Evolutionary conservation across 2,888 invertebrate genomes (phyloP), one percentile per base, ranked within the genome.

Genomic region (Brachyopa scutellaris): DNA sequence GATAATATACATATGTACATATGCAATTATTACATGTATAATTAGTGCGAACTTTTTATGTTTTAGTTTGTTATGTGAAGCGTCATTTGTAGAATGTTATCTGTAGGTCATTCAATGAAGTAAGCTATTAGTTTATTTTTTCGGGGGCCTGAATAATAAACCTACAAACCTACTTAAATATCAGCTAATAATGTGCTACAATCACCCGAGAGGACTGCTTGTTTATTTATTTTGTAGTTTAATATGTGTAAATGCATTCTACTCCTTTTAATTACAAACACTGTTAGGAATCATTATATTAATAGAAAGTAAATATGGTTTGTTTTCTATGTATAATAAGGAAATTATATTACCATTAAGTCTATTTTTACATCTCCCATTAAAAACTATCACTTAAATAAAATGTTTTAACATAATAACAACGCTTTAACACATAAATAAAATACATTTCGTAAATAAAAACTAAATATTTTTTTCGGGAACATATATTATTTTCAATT

Each of bases 101-200:
- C 4, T 31, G 51, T 31, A 11, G 36, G 13, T 57, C n/a, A 21
- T 59, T 59, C 9, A 47, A n/a, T 15, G 26, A 62, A 26, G 31
- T 61, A 42, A 59, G 13, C 42, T 29, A 8, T 21, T 31, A 51
- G 15, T 42, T 23, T 33, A 4, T 8, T 49, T 33, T 49, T 59
- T 67, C 38, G 59, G 76, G 59, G 66, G 59, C 59, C 67, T 67
- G 51, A 76, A 76, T 76, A 67, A 67, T 76, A 67, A 76, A 76
- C 66, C 76, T 67, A 76, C 76, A 59, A 76, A 76, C 66, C 76
- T 76, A 61, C 67, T 29, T 62, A 49, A 40, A 15, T 38, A 40
- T 11, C 31, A 40, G 57, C 49, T 13, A 69, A 36, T 15, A 23
- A 42, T 53, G 31, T 67, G 13, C 55, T 45, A 19, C 53, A 53